A percentile compares a stretch with the other conserved stretches of the same genome.
phyloP scores from a whole-genome alignment of 2,888 invertebrate genomes.

The Eupelmus urozonus region DNA sequence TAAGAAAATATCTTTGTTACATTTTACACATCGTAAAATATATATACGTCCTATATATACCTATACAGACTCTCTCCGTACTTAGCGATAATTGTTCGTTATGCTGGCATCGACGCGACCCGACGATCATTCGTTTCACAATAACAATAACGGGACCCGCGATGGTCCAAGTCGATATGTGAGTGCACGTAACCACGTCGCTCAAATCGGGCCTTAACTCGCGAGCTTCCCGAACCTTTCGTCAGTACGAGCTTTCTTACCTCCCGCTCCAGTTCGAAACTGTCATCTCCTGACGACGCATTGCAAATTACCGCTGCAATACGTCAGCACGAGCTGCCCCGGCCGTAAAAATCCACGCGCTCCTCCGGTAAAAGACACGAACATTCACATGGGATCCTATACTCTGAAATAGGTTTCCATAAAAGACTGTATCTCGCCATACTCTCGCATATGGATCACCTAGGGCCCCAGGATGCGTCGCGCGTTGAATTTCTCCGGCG shows the following conservation, averaged over 20 bases:
- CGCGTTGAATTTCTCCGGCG: not conserved
- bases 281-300: not conserved
- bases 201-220: not conserved
- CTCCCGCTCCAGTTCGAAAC: not conserved
- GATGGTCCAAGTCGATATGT: slow-evolving; percentile 22
- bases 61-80: slow-evolving; percentile 4
- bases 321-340: not conserved
- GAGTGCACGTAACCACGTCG: not conserved
- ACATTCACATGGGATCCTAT: not conserved
- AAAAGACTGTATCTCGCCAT: not conserved
- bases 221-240: not conserved
- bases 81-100: slow-evolving; percentile 5
- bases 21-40: slow-evolving; percentile 6
- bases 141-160: slow-evolving; percentile 1
- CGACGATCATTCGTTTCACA: not conserved
- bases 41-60: slow-evolving; percentile 25
- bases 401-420: not conserved
- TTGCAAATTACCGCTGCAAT: slow-evolving; percentile 12
- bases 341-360: not conserved
- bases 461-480: not conserved
- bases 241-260: not conserved
- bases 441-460: slow-evolving; percentile 16
- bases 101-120: slow-evolving; percentile 11
- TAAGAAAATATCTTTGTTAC: slow-evolving; percentile 36
- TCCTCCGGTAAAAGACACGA: too few relatives aligned